Evolutionary conservation across 2,888 invertebrate genomes (phyloP).

Genomic region (Lumbricus terrestris): DNA sequence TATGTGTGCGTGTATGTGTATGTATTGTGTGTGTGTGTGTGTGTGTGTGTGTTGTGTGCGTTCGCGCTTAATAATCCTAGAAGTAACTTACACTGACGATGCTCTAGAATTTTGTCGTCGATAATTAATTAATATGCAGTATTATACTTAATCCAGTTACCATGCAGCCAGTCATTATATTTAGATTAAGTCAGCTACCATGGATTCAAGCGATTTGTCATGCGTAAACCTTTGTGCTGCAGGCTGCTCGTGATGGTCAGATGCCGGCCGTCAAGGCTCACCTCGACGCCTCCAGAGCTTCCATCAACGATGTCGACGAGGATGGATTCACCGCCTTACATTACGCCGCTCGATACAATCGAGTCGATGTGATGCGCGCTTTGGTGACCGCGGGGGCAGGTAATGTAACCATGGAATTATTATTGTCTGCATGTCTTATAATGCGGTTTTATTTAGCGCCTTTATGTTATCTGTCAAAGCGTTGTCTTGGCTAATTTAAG

Average conservation of each 20-base stretch:
- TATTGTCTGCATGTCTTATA: neutral
- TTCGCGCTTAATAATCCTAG: no score
- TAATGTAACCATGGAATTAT: neutral
- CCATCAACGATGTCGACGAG: constrained; percentile 38
- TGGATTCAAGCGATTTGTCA: neutral
- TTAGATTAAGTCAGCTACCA: neutral
- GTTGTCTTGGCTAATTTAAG: neutral
- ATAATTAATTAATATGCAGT: no score
- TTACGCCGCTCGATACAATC: constrained; percentile 41
- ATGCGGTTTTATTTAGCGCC: neutral
- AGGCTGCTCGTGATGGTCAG: constrained; percentile 41
- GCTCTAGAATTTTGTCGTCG: no score
- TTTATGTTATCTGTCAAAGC: no score
- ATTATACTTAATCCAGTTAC: no score
- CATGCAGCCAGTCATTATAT: neutral
- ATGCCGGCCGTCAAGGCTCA: constrained; percentile 36
- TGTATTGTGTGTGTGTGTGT: no score
- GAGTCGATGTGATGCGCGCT: constrained; percentile 35
- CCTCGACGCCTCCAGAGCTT: constrained; percentile 15
- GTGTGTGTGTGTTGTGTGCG: no score
- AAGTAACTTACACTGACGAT: no score
- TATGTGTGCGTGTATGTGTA: no score
- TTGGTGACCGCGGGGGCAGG: constrained; percentile 35
- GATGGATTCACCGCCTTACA: constrained; percentile 41
- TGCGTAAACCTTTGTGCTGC: neutral